These are phyloP conservation scores for Parambassis ranga DNA, from an alignment of 2,797 vertebrate genomes.

Conservation along the genomic window DNA sequence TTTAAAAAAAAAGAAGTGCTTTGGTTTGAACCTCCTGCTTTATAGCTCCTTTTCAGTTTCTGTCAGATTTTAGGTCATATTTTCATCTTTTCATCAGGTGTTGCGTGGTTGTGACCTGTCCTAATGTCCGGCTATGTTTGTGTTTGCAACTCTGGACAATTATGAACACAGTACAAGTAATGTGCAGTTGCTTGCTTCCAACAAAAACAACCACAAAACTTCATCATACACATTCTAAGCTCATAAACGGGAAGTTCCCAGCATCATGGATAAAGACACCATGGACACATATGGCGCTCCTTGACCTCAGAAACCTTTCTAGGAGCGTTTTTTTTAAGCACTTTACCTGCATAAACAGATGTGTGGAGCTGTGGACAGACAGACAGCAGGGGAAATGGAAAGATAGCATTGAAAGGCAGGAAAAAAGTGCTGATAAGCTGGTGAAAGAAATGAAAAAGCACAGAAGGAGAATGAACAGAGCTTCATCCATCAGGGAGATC, in stretches of 20 bases:
- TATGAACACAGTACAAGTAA: background rate
- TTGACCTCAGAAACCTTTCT: background rate
- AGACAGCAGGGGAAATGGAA: conserved; percentile 26
- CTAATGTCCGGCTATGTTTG: background rate
- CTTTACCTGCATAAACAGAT: conserved; percentile 50
- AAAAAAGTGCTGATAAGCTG: conserved; percentile 34
- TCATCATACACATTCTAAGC: background rate
- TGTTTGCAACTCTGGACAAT: background rate
- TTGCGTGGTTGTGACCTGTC: background rate
- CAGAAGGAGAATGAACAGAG: conserved; percentile 20
- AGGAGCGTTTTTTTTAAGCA: conserved; percentile 9
- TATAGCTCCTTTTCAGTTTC: too few relatives aligned
- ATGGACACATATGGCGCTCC: conserved; percentile 23
- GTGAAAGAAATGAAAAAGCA: conserved; percentile 46
- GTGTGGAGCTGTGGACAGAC: conserved; percentile 37
- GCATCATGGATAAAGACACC: background rate
- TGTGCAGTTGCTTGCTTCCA: background rate
- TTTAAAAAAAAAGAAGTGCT: too few relatives aligned
- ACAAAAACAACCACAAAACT: conserved; percentile 4
- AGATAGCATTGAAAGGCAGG: conserved; percentile 25
- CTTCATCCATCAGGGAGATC: conserved; percentile 64
- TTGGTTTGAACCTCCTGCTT: too few relatives aligned
- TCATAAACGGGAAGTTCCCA: background rate
- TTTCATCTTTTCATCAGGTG: too few relatives aligned
- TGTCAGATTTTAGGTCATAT: too few relatives aligned